A percentile compares a stretch with the other conserved stretches of the same genome.
phyloP scores from a whole-genome alignment of 2,113 vertebrate genomes.

The Thinocorus orbignyianus region DNA sequence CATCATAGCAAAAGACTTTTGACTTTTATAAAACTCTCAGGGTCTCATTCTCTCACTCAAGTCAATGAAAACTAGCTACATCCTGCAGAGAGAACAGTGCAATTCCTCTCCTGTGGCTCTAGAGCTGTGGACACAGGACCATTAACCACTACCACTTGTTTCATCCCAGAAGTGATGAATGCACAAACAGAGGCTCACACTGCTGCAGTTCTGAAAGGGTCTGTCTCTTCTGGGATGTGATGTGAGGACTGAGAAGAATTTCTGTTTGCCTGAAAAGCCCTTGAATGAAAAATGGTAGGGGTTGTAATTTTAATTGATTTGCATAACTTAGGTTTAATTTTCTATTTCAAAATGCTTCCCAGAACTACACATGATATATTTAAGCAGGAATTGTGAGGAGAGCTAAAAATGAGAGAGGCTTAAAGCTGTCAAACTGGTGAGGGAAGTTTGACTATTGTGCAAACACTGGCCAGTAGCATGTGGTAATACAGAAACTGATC shows the following conservation, averaged over 20 bases:
- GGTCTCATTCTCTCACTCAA: background rate
- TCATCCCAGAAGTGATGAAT: background rate
- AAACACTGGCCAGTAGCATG: background rate
- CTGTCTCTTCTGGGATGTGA: background rate
- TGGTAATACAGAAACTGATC: background rate
- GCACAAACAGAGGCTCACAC: fast-evolving
- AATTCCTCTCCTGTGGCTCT: background rate
- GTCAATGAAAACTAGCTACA: background rate
- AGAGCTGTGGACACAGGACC: background rate
- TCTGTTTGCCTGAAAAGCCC: background rate
- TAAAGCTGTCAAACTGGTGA: background rate
- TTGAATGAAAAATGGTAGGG: background rate
- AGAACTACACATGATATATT: background rate
- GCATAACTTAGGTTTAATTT: background rate
- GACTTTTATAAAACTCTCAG: background rate
- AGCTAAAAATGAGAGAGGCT: background rate
- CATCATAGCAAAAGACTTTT: background rate
- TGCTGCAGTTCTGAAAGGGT: background rate
- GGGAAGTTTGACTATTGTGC: background rate
- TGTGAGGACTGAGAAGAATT: background rate
- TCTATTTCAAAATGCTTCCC: background rate
- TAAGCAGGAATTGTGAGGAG: background rate
- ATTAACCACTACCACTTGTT: background rate
- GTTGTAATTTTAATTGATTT: background rate
- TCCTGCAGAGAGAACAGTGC: background rate